Percentiles rank a stretch among this genome's conserved stretches.
Evolutionary conservation across 2,797 vertebrate species (phyloP).

Genomic region (Miichthys miiuy): DNA sequence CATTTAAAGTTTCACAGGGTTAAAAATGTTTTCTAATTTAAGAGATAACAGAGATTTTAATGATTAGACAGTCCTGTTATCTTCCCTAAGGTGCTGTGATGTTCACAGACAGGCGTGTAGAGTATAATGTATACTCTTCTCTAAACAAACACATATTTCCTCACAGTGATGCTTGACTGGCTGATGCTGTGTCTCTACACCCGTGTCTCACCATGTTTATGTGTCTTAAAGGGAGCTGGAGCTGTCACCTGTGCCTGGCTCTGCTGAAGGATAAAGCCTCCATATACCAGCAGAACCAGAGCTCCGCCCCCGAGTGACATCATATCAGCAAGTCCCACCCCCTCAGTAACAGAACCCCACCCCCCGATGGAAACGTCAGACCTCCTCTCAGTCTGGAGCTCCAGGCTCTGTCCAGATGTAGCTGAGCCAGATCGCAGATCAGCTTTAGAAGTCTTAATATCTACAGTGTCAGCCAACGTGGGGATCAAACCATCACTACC

Average conservation of each 20-base stretch:
- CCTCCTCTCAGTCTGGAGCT: constrained; percentile 59
- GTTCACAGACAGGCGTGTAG: background rate
- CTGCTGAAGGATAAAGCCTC: constrained; percentile 98
- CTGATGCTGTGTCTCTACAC: background rate
- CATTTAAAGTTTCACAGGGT: no score
- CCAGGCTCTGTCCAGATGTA: constrained; percentile 60
- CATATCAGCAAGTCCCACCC: constrained; percentile 32
- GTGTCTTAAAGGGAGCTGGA: constrained; percentile 92
- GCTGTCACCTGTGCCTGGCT: constrained; percentile 97
- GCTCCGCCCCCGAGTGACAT: constrained; percentile 83
- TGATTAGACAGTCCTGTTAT: no score
- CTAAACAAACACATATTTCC: no score
- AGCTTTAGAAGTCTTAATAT: constrained; percentile 58
- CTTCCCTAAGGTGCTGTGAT: background rate
- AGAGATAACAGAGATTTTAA: no score
- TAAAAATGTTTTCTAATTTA: no score
- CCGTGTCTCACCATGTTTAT: background rate
- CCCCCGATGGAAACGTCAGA: constrained; percentile 51
- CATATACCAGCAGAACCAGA: constrained; percentile 97
- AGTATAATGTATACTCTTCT: no score
- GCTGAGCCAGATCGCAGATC: constrained; percentile 68
- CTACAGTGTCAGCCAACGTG: constrained; percentile 56
- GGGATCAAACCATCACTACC: constrained; percentile 66
- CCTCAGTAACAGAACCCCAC: constrained; percentile 48
- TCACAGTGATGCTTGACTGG: background rate